These are phyloP conservation scores for Chymomyza fuscimana DNA, from an alignment of 2,888 invertebrate species.

Conservation along the genomic window DNA sequence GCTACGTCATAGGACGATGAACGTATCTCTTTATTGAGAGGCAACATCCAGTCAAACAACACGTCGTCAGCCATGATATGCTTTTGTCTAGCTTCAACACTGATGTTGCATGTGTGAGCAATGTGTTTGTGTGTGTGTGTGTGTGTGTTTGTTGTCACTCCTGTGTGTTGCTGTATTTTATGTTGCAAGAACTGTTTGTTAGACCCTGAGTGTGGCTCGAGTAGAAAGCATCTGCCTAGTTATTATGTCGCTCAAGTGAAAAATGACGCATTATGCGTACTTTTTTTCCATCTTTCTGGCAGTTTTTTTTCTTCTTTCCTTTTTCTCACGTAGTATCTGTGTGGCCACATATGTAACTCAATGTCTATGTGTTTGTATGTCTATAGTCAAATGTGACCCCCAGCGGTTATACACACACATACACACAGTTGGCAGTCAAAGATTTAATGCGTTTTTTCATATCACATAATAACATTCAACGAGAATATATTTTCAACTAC, in stretches of 20 bases:
- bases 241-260: slow-evolving; percentile 61
- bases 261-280: slow-evolving; percentile 60
- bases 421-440: slow-evolving; percentile 34
- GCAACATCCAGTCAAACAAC: background rate
- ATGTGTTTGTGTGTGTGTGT: slow-evolving; percentile 12
- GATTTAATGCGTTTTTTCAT: slow-evolving; percentile 38
- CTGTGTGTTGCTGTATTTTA: background rate
- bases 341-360: slow-evolving; percentile 5
- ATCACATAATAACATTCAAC: too few relatives aligned
- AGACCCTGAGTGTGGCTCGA: background rate
- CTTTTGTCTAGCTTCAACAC: slow-evolving; percentile 60
- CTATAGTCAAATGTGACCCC: slow-evolving; percentile 43
- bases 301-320: background rate
- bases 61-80: slow-evolving; percentile 55
- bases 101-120: slow-evolving; percentile 5
- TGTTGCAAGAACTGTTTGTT: background rate
- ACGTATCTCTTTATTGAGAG: slow-evolving; percentile 13
- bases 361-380: slow-evolving; percentile 26
- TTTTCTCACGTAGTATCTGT: background rate
- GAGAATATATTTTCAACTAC: too few relatives aligned
- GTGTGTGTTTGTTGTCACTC: background rate
- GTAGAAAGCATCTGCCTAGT: slow-evolving; percentile 31
- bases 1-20: slow-evolving; percentile 15
- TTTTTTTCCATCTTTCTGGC: slow-evolving; percentile 28
- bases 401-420: slow-evolving; percentile 20